phyloP scores from a whole-genome alignment of 1,140 invertebrate genomes.

The Brachionus rubens region DNA sequence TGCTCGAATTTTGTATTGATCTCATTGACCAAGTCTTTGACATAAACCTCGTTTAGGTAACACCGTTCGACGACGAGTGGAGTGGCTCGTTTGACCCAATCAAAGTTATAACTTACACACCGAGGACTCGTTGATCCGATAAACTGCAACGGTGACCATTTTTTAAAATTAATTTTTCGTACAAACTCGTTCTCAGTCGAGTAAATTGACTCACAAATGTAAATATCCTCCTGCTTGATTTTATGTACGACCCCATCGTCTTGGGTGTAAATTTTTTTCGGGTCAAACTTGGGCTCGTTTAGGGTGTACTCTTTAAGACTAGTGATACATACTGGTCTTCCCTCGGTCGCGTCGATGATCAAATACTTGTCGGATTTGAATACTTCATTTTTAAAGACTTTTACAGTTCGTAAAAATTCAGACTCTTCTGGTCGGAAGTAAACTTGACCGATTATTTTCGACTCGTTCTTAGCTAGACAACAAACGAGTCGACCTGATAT shows the following conservation, averaged over 20 bases:
- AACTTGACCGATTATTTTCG: not conserved
- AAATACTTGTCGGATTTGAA: constrained; percentile 17
- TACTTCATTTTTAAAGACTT: not conserved
- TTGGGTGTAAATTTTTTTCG: not conserved
- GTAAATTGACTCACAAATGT: constrained; percentile 28
- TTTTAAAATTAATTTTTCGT: not conserved
- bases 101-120: constrained; percentile 3
- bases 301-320: constrained; percentile 7
- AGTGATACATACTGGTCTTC: not conserved
- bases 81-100: not conserved
- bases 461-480: not conserved
- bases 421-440: not conserved
- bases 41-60: not conserved
- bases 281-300: constrained; percentile 4
- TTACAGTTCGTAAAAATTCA: not conserved
- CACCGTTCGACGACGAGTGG: not conserved
- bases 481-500: not conserved
- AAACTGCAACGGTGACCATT: constrained; percentile 25
- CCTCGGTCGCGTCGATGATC: not conserved
- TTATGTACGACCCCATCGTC: not conserved
- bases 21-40: not conserved
- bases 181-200: not conserved
- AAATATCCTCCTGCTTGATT: not conserved
- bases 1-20: not conserved
- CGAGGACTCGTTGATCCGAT: not conserved